Conservation (phyloP, 1,140 invertebrate genomes). For the Leptestheria dahalacensis region DNA sequence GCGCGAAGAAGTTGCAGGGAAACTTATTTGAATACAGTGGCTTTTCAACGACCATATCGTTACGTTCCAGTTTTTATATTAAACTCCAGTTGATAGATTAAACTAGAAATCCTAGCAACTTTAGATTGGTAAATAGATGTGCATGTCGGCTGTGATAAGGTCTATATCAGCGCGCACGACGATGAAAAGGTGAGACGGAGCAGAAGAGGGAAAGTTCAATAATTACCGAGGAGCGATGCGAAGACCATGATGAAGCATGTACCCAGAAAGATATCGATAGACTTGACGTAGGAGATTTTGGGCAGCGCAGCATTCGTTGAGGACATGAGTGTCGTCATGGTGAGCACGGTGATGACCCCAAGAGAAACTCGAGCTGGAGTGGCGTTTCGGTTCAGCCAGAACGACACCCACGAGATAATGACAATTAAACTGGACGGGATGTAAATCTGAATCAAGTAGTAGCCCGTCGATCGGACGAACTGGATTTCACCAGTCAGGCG, state of each 20-base stretch:
- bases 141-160: no score
- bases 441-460: slow-evolving; percentile 38
- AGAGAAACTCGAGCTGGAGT: slow-evolving; percentile 41
- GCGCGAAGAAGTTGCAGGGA: no score
- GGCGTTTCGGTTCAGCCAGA: slow-evolving; percentile 29
- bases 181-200: background rate
- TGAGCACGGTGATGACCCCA: slow-evolving; percentile 39
- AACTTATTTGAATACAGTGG: no score
- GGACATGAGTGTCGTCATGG: slow-evolving; percentile 36
- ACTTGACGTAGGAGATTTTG: slow-evolving; percentile 34
- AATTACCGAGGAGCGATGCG: slow-evolving; percentile 25
- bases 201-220: background rate
- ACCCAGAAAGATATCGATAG: slow-evolving; percentile 34
- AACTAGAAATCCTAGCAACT: no score
- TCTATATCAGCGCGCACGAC: background rate
- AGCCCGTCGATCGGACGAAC: slow-evolving; percentile 37
- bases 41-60: no score
- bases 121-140: no score
- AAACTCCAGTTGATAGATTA: no score
- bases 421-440: slow-evolving; percentile 39
- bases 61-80: no score
- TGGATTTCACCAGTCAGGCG: slow-evolving; percentile 38
- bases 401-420: slow-evolving; percentile 32
- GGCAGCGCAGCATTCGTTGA: slow-evolving; percentile 35
- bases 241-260: slow-evolving; percentile 36